Evolutionary conservation across 2,888 invertebrate species (phyloP), one percentile per base, ranked within the genome.

Genomic region (Acrocera orbiculus): DNA sequence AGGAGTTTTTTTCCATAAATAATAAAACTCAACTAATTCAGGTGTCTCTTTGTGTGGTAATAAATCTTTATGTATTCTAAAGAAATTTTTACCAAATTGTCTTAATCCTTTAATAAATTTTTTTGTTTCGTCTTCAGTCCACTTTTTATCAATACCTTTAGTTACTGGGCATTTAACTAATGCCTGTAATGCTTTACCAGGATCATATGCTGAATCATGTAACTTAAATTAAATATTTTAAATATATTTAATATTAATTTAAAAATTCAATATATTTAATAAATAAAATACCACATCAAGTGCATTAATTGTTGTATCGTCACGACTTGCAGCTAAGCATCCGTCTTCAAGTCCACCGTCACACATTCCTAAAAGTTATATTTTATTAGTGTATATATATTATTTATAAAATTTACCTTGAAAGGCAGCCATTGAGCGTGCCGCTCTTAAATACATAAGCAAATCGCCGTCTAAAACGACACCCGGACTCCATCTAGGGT

Each of bases 1-100:
- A 14, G 95, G 90, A 24, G 95, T 93, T 66, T 96, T 98, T 67
- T 99, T 99, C 98, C 98, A 98, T 54, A 93, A 69, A 65, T 98
- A 98, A 64, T 98, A 98, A 66, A 89, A 98, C 61, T 95, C 93
- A 34, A 98, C 93, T 52, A 98, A 65, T 58, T 98, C 95, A 35
- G 90, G 80, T 51, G 95, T 93, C 55, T 95, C 92, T 68, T 93
- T 90, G 58, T 93, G 89, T 35, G 95, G 90, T 47, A 98, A 66
- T 46, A 95, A 67, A 63, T 98, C 96, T 62, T 93, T 93, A 48
- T 82, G 73, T 51, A 98, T 98, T 53, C 90, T 79, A 64, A 92
- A 92, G 66, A 98, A 98, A 65, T 98, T 96, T 66, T 98, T 99
- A 48, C 98, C 98, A 65, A 92, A 92, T 59, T 92, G 92, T 44